Conservation (phyloP, 2,888 invertebrate species). For the Yponomeuta malinellus region DNA sequence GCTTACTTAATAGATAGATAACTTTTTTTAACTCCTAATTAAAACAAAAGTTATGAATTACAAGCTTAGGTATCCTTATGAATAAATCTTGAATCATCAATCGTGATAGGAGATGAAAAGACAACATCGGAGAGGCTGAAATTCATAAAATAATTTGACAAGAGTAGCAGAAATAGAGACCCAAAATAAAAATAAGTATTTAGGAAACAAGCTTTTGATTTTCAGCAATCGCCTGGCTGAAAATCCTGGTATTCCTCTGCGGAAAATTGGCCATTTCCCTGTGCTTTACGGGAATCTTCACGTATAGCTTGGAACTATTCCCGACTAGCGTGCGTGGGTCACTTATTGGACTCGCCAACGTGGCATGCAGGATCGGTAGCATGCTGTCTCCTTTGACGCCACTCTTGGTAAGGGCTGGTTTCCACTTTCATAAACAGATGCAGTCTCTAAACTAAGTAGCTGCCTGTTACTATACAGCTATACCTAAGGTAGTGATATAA, state of each 20-base stretch:
- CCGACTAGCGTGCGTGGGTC: constrained; percentile 59
- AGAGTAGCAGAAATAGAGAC: no score
- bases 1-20: no score
- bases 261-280: constrained; percentile 52
- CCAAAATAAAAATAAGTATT: no score
- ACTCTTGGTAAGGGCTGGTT: constrained; percentile 39
- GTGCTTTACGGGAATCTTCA: constrained; percentile 56
- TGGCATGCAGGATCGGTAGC: constrained; percentile 52
- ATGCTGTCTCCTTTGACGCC: constrained; percentile 58
- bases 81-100: no score
- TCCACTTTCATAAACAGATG: no score
- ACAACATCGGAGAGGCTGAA: no score
- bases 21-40: no score
- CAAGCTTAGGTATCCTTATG: no score
- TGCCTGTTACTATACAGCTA: no score
- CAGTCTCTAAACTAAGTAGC: neutral
- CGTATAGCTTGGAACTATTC: constrained; percentile 54
- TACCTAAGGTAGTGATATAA: no score
- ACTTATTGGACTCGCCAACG: constrained; percentile 50
- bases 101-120: no score
- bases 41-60: no score
- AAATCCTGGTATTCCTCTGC: constrained; percentile 43
- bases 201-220: constrained; percentile 18
- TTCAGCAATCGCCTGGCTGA: constrained; percentile 52
- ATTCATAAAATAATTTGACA: neutral